These are phyloP conservation scores for Lepetodrilus schrolli DNA, from an alignment of 2,888 invertebrate genomes.

Conservation along the genomic window DNA sequence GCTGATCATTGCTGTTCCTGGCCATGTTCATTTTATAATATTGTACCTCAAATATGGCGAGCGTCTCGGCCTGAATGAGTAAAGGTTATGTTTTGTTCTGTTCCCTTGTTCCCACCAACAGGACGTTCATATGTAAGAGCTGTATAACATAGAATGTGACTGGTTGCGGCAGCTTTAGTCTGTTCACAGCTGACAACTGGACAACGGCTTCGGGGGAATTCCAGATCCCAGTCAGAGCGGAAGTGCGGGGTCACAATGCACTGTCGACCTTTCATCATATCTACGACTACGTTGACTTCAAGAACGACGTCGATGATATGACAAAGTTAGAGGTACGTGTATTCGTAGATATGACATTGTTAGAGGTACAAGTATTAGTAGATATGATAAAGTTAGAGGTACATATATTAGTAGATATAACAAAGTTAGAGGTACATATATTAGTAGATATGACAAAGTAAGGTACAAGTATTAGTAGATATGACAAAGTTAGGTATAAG, in stretches of 20 bases:
- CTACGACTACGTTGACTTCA: background rate
- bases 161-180: no score
- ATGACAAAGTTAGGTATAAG: slow-evolving; percentile 20
- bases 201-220: background rate
- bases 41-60: no score
- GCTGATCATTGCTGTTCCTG: no score
- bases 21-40: no score
- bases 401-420: slow-evolving; percentile 24
- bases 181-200: slow-evolving; percentile 28
- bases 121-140: no score
- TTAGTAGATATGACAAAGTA: no score
- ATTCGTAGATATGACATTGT: background rate
- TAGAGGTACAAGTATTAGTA: slow-evolving; percentile 3
- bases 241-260: background rate
- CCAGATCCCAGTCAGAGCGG: background rate
- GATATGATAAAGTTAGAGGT: slow-evolving; percentile 9
- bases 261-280: slow-evolving; percentile 1
- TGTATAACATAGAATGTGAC: no score
- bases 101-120: no score
- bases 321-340: background rate
- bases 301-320: background rate
- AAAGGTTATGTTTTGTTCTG: no score
- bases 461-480: slow-evolving; percentile 30
- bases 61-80: no score
- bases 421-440: slow-evolving; percentile 20